phyloP scores from a whole-genome alignment of 2,113 vertebrate genomes.

The Steatornis caripensis region DNA sequence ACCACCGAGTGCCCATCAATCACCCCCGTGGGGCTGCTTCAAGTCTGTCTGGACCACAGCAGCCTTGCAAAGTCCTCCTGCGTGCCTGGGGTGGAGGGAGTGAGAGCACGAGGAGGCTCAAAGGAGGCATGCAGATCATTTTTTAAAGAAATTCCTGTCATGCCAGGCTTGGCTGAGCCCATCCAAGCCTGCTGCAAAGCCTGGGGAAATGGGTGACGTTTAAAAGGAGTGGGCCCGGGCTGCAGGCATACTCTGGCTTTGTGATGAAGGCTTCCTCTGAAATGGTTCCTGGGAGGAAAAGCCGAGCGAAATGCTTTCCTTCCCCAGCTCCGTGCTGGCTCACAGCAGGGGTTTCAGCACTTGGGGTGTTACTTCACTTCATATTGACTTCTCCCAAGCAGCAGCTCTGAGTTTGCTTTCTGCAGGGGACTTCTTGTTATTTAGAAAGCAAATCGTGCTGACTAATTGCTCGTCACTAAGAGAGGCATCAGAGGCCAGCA shows the following conservation, averaged over 20 bases:
- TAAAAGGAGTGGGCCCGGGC: not conserved
- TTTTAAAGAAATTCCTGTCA: slow-evolving; percentile 19
- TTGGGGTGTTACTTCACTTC: not conserved
- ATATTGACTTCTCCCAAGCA: not conserved
- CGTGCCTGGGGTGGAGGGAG: not conserved
- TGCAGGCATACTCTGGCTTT: accelerated
- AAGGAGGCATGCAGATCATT: not conserved
- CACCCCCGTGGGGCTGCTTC: not conserved
- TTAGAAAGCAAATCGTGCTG: not conserved
- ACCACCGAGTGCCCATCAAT: slow-evolving; percentile 60
- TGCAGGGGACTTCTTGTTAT: not conserved
- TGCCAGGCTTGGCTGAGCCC: not conserved
- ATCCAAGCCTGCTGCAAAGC: not conserved
- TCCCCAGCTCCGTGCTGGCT: not conserved
- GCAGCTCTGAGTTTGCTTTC: not conserved
- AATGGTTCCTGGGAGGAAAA: not conserved
- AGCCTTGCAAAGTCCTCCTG: not conserved
- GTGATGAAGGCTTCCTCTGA: not conserved
- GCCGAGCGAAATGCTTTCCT: accelerated
- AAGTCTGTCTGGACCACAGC: not conserved
- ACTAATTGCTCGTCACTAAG: not conserved
- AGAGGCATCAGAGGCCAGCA: not conserved
- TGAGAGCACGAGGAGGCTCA: not conserved
- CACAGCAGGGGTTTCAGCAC: not conserved
- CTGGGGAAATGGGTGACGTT: not conserved